Base-by-base conservation (phyloP, 1,140 invertebrate species). In the Nasonia giraulti region DNA sequence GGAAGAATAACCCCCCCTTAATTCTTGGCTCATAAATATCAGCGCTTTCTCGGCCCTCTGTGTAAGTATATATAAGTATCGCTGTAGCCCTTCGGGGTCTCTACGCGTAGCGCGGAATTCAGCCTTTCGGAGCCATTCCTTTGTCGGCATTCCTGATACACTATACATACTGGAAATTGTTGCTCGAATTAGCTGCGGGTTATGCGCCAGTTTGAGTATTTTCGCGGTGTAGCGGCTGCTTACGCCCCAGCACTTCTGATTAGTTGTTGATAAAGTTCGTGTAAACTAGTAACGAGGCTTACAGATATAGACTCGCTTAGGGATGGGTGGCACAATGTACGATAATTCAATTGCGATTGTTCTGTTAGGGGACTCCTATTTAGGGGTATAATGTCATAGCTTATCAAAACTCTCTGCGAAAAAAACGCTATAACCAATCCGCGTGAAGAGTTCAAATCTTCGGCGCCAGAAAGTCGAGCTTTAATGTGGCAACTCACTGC, bases 231-330 rank as follows among this genome's bases (percentile, higher is more conserved):
- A 62, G 55, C 55, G 17, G 55, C 55, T 62, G 55, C 55, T 62
- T 62, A 62, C 17, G 55, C 0, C 20, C 17, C 55, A 17, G 1
- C 17, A 4, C 55, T 14, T 62, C 55, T 62, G 55, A 62, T 62
- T 62, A 62, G 55, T 62, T n/a, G 55, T 62, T 62, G 55, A 62
- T 62, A 20, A 62, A 62, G 55, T 62, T 62, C 55, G 55, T n/a
- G 55, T 62, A 62, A 62, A 62, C 55, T 20, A 62, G 55, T n/a
- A n/a, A 14, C 14, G 17, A 7, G 55, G 5, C 4, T 44, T 44
- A 44, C 7, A 1, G 3, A 5, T 62, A n/a, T 62, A 62, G 20
- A 6, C 20, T 10, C 10, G 20, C 47, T 17, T 2, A 50, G 4
- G 12, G 12, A 50, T 27, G 27, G 2, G n/a, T 20, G 55, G n/a